Evolutionary conservation across 1,140 invertebrate species (phyloP), one percentile per base, ranked within the genome.

Genomic region (Musca domestica): DNA sequence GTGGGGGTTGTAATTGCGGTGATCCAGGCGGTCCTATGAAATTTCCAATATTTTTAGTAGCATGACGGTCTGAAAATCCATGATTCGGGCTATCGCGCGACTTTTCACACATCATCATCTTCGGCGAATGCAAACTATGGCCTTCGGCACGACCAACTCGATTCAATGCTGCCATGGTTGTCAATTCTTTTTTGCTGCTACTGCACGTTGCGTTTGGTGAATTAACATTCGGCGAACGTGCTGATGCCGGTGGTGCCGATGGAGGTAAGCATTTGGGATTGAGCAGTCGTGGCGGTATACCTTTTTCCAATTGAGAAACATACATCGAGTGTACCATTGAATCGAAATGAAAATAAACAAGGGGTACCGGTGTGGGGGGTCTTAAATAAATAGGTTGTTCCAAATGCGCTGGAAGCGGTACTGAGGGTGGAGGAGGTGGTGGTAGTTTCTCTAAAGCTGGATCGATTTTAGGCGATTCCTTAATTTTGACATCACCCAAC

Each of bases 271-370:
- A 64, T 67, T 71, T 71, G 7, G 64, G 68, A 67, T 69, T 69
- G 15, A 69, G 34, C n/a, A 71, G 66, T 19, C 70, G 68, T 25
- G 70, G 70, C 15, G 70, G 70, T 47, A 71, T 69, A 14, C 65
- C 48, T 30, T 64, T 64, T 63, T 67, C 65, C 56, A 65, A 54
- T 46, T 64, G 65, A 6, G 70, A 71, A 9, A 69, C 66, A 61
- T 69, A 71, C 70, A 71, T 69, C 51, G 68, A 67, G 58, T 71
- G 67, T 7, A 69, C 65, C 25, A 71, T 68, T 12, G 68, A 25
- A 67, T 71, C 70, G 15, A 67, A 71, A 17, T 71, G 70, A 41
- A 67, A 71, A 61, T 67, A 71, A 30, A 69, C 58, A 6, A 67
- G 41, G 1, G 51, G 65, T 14, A 58, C 52, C 34, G 70, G 68